A percentile compares a stretch with the other conserved stretches of the same genome.
Evolutionary conservation across 1,140 invertebrate genomes (phyloP).

Genomic region (Diprion similis): DNA sequence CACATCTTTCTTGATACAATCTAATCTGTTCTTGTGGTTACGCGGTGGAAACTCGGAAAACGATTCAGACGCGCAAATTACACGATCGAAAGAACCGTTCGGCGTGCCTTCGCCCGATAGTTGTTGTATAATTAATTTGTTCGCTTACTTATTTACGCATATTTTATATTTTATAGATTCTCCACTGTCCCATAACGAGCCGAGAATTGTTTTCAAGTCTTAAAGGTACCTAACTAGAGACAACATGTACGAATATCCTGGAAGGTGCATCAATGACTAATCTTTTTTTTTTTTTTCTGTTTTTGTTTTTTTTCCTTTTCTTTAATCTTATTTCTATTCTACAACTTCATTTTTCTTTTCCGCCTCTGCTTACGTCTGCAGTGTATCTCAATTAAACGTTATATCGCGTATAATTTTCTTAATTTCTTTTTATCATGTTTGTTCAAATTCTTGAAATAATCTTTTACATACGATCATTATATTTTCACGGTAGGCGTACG

Average conservation of each 20-base stretch:
- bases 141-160: no score
- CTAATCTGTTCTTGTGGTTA: no score
- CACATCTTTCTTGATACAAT: no score
- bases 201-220: constrained; percentile 12
- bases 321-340: not conserved
- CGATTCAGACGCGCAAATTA: no score
- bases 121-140: no score
- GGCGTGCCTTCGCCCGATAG: no score
- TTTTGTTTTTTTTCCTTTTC: not conserved
- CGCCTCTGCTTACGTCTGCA: not conserved
- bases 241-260: constrained; percentile 39
- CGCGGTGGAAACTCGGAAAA: no score
- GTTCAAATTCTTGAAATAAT: not conserved
- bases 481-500: constrained; percentile 40
- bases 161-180: constrained; percentile 5
- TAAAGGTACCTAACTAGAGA: constrained; percentile 42
- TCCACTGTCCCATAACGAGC: no score
- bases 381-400: not conserved
- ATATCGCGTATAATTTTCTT: not conserved
- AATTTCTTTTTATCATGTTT: not conserved
- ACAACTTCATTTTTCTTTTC: not conserved
- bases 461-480: not conserved
- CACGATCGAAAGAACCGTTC: no score
- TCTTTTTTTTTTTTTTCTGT: not conserved
- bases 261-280: constrained; percentile 30